Base-by-base conservation (phyloP, 2,113 vertebrate species). In the Oncorhynchus gorbuscha region DNA sequence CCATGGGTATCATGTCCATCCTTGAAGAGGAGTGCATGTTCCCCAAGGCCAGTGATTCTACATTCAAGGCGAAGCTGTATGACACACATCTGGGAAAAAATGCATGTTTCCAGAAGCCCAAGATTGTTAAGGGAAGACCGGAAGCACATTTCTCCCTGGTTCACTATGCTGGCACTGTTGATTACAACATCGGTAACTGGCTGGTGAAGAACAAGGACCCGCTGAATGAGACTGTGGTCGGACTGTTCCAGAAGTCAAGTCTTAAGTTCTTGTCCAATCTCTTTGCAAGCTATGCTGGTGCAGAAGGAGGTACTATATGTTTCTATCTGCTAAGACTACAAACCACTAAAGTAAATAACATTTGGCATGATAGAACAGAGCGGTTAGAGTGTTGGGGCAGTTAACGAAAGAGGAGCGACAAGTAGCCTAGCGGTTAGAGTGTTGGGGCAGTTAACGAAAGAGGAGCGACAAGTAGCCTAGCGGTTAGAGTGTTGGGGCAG, bases 131-230 rank as follows among this genome's bases (percentile, higher is more conserved):
- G 73, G 91, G 91, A 7, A 91, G 16, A 82, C 84, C 81, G 35
- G 95, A 95, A 70, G 92, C 92, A 49, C 94, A 95, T 86, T 95
- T 95, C 86, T 90, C 94, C 70, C 75, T 95, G 61, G 64, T 93
- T 69, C 95, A 95, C 82, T 95, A 95, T 0, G 94, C 95, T 0
- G 94, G 95, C 45, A 92, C 70, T 0, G 94, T 95, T 61, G 94
- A 95, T 76, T 95, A 95, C 72, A 95, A 95, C 76, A 95, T 95
- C 72, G 4, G 75, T 12, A 93, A 93, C 80, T 95, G 95, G 95
- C 86, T 95, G 69, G 87, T 90, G 81, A 95, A 95, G 86, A 95
- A 95, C 88, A 95, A 95, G 74, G 95, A 95, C 78, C 95, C 95
- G 0, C 89, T 95, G 20, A 95, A 95, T 3, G 94, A 95, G 85